Percentiles rank a stretch among this genome's conserved stretches.
Conservation (phyloP, 2,888 invertebrate genomes). For the Metopia argyrocephala region DNA sequence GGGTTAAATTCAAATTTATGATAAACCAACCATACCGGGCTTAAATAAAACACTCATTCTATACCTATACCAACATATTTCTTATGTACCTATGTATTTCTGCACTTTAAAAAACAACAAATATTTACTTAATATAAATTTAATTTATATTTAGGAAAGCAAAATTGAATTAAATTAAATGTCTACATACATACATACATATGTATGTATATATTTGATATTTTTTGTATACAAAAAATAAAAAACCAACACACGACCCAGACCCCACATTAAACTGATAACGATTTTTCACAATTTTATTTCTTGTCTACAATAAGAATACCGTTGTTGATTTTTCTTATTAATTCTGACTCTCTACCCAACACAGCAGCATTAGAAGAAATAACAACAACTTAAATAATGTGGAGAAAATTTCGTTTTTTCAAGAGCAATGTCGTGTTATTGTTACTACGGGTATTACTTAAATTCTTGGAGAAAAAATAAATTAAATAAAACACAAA, state of each 20-base stretch:
- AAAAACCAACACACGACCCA: not conserved
- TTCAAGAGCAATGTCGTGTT: conserved; percentile 45
- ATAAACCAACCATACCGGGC: too few species aligned
- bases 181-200: not conserved
- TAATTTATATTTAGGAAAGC: not conserved
- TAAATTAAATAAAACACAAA: not conserved
- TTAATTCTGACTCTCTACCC: not conserved
- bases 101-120: not conserved
- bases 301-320: not conserved
- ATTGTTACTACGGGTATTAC: not conserved
- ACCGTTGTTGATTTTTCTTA: not conserved
- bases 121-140: not conserved
- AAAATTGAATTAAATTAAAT: too few species aligned
- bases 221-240: not conserved
- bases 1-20: too few species aligned
- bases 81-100: too few species aligned
- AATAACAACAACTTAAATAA: not conserved
- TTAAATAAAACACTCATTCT: too few species aligned
- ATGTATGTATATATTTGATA: too few species aligned
- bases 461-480: not conserved
- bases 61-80: too few species aligned
- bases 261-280: conserved; percentile 26
- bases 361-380: not conserved
- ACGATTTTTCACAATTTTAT: conserved; percentile 47
- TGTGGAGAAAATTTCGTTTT: not conserved